Base-by-base conservation (phyloP, 2,113 vertebrate genomes). In the Atrichornis clamosus region DNA sequence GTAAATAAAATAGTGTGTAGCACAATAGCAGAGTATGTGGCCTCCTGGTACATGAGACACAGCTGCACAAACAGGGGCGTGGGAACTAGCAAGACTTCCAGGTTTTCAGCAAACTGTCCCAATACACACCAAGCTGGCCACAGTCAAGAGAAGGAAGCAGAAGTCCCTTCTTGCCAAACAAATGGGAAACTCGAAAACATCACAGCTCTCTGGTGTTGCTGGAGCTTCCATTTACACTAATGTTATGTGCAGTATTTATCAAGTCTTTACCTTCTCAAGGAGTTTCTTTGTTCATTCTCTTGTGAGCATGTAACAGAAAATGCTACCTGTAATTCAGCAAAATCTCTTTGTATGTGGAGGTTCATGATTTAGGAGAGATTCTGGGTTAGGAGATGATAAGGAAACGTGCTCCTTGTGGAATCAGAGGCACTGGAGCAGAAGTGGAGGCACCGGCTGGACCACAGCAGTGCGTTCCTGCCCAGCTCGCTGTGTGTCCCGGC, bases 31-130 rank as follows among this genome's bases (percentile, higher is more conserved):
- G 62, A 60, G 14, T 56, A 12, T 13, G 7, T 92, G 94, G 46
- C 74, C 69, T 90, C 28, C 37, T 58, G 58, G 26, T 84, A n/a
- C 44, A 0, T 41, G 42, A 84, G 35, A 37, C 49, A 64, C 65
- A 85, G 86, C 86, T 80, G 93, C 42, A 78, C 33, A 87, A 84
- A 70, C 27, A 44, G 35, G 7, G 37, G 10, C 28, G 19, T 89
- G 83, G 79, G 87, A 95, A 62, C n/a, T 22, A 86, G 52, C 68
- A 84, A 75, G 80, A 35, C 15, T 89, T 91, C 27, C 68, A 84
- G 41, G 63, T 81, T 94, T 95, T 86, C 90, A 78, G 56, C 28
- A 78, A 32, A 44, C 42, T 58, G 37, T 59, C 67, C 59, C 0
- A 0, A 39, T 52, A 16, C 49, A 26, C 37, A 30, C 37, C 52